Conservation (phyloP, 2,888 invertebrate species). For the Plagiodera versicolora region DNA sequence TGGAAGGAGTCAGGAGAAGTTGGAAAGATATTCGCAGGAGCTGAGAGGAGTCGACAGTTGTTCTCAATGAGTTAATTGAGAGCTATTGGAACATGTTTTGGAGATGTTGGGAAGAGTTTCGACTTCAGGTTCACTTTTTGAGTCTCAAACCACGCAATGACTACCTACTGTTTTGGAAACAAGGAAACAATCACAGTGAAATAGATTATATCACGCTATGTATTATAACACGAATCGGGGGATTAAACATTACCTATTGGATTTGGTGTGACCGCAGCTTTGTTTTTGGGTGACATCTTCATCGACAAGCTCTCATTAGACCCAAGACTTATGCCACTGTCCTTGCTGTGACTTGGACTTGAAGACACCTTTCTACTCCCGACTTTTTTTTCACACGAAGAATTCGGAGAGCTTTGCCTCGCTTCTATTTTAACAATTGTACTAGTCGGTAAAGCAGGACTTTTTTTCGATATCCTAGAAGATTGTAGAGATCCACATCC, state of each 20-base stretch:
- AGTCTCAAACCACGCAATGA: too few species aligned
- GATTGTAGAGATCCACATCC: slow-evolving; percentile 61
- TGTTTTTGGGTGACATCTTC: slow-evolving; percentile 64
- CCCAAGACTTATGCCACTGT: slow-evolving; percentile 51
- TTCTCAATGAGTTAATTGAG: too few species aligned
- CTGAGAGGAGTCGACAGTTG: too few species aligned
- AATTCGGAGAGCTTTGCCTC: slow-evolving; percentile 60
- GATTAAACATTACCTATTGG: not conserved
- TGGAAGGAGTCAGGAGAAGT: too few species aligned
- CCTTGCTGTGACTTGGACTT: slow-evolving; percentile 58
- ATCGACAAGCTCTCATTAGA: slow-evolving; percentile 57
- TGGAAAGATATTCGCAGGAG: too few species aligned
- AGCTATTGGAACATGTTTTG: too few species aligned
- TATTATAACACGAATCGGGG: too few species aligned
- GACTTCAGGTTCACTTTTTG: too few species aligned
- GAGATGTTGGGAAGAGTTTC: too few species aligned
- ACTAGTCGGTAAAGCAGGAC: slow-evolving; percentile 47
- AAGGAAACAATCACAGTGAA: too few species aligned
- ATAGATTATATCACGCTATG: too few species aligned
- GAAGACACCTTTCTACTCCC: slow-evolving; percentile 61
- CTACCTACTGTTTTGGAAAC: too few species aligned
- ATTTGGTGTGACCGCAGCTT: not conserved
- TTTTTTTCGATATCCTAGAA: slow-evolving; percentile 59
- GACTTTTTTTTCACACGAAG: slow-evolving; percentile 54
- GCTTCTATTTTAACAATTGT: slow-evolving; percentile 56